Conservation (phyloP, 2,797 vertebrate species). For the Eospalax fontanierii region DNA sequence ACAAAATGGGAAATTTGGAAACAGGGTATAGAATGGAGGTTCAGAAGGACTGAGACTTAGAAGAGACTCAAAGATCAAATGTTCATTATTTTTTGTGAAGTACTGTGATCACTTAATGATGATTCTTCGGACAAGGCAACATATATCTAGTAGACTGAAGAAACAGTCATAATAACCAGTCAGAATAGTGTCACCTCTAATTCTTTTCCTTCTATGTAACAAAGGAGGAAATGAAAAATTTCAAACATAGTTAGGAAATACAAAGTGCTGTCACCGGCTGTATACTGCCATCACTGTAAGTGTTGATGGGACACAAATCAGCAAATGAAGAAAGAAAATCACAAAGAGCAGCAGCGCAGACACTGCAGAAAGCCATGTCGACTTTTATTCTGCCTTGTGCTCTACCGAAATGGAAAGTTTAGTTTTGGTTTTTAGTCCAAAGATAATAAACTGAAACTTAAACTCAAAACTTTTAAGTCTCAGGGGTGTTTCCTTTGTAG, state of each 20-base stretch:
- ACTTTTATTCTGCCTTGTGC: not conserved
- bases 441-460: slow-evolving; percentile 62
- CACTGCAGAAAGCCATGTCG: not conserved
- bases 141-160: not conserved
- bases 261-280: not conserved
- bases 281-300: not conserved
- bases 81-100: not conserved
- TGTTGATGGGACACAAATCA: not conserved
- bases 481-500: slow-evolving; percentile 29
- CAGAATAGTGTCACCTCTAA: not conserved
- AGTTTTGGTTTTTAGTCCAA: not conserved
- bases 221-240: slow-evolving; percentile 37
- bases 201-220: not conserved
- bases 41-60: slow-evolving; percentile 14
- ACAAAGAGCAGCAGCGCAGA: not conserved
- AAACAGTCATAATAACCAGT: not conserved
- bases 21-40: not conserved
- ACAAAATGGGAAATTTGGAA: slow-evolving; percentile 23
- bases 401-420: not conserved
- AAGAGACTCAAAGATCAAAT: slow-evolving; percentile 41
- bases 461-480: slow-evolving; percentile 61
- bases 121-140: not conserved
- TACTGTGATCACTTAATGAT: not conserved
- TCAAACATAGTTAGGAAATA: slow-evolving; percentile 24
- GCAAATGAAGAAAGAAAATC: not conserved